Evolutionary conservation across 2,888 invertebrate species (phyloP), one percentile per base, ranked within the genome.

Genomic region (Elmis aenea): DNA sequence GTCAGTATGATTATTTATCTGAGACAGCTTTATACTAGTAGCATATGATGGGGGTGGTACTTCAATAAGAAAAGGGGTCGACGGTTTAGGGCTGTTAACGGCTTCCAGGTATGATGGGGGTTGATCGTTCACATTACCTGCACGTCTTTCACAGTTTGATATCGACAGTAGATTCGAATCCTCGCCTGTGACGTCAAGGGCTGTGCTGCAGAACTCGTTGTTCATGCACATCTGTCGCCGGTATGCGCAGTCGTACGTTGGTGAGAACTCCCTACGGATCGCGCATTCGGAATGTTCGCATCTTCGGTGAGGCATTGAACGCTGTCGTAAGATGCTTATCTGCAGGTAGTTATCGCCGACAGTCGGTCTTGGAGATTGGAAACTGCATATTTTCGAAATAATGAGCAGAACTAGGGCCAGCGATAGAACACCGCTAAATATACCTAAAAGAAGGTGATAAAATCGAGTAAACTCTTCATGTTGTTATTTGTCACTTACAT

Each of bases 21-120:
- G n/a, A n/a, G n/a, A n/a, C n/a, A n/a, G n/a, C n/a, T n/a, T n/a
- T n/a, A n/a, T n/a, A n/a, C n/a, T 39, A 29, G 33, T 43, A 11
- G 33, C 32, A 30, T 43, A 43, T 13, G 42, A 38, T 2, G 43
- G 43, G 3, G 43, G 43, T 3, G 39, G 39, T 11, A 32, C 33
- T 8, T 29, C 27, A n/a, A 28, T 29, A 5, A 35, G 22, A 15
- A 31, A 25, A 13, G 30, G 26, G 5, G 38, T 26, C 5, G 15
- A 13, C 13, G 10, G 13, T 10, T 38, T 38, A 22, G 28, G 25
- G 5, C 26, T 20, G 3, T 32, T 31, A 13, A 62, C 47, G 3
- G 61, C 58, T 23, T 65, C 65, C 5, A 61, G 45, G 39, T 66
- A 66, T 1, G 64, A 57, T 5, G 66, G 66, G 3, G 66, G 66